Evolutionary conservation across 1,140 invertebrate species (phyloP), one percentile per base, ranked within the genome.

Genomic region (Trachymyrmex septentrionalis): DNA sequence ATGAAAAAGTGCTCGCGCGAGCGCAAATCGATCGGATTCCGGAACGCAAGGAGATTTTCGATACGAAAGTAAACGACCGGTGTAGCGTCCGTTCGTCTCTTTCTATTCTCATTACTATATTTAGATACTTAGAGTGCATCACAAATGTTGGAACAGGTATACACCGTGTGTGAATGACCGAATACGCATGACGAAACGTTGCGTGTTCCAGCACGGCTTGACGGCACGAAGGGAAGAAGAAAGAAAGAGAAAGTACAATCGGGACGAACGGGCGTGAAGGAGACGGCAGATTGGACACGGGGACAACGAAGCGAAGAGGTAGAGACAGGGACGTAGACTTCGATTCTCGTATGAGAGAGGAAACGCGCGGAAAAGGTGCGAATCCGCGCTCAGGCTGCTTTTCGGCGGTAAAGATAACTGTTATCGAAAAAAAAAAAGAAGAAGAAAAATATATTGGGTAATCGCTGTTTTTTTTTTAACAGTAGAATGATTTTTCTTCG

Each of bases 141-240:
- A 86, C 48, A 89, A 91, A 91, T 86, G 80, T 91, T 87, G 73
- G 69, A 91, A 90, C 80, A 91, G 86, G 90, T 91, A 91, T 91
- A 91, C 87, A 86, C 66, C 78, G 69, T 90, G 86, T 90, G 91
- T 87, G 86, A 92, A 92, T 78, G 91, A 92, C 90, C 90, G 91
- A 92, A 85, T 89, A 90, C 87, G 84, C 86, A 86, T 71, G 86
- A 88, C 80, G 88, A 72, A 80, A 88, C 87, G 82, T 77, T 82
- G 76, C 78, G 81, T 73, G 80, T 67, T 88, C 72, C 72, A n/a
- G n/a, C n/a, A 50, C 64, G 78, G 67, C 64, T 87, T 89, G 87
- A 89, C 53, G 30, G 61, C 34, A 69, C 63, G 64, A 69, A 81
- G 59, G 66, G 64, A 57, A 85, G 30, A 69, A 76, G 77, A 87